Base-by-base conservation (phyloP, 1,140 invertebrate genomes). In the Caenorhabditis brenneri region DNA sequence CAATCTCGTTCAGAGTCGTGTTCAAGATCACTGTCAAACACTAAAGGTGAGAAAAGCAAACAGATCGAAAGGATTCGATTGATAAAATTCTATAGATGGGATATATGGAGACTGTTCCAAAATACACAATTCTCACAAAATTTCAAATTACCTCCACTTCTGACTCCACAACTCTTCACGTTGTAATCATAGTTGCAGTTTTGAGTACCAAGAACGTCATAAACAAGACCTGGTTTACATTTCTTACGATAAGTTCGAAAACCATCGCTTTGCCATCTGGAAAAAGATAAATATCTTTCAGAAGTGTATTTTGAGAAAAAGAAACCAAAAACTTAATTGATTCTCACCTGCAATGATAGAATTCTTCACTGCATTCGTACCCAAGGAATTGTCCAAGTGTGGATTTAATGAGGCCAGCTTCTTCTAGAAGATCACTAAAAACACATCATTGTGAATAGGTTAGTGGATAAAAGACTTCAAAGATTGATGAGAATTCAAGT, bases 121-220 rank as follows among this genome's bases (percentile, higher is more conserved):
- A 82, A 48, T 48, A 53, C 51, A 65, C 39, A 27, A 12, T 31
- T 80, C 31, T 9, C 29, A 42, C n/a, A 39, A 10, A n/a, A n/a
- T n/a, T n/a, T n/a, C n/a, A 27, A 42, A 22, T 79, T 31, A 80
- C 78, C 78, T 36, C 58, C 51, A 83, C 83, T 65, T 42, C 31
- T 80, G 6, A 91, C 85, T n/a, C 84, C 87, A 60, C 89, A 90
- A 5, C 87, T 88, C 69, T 86, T 87, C 42, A 90, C 89, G 81
- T 90, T 91, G 84, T 90, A 91, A 65, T 90, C 89, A 46, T 91
- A 90, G 65, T 90, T 90, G 60, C 89, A 90, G 53, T 90, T 90
- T 82, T 90, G 89, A 29, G 89, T 90, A 7, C 89, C 89, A 16
- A 85, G 19, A 19, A 87, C 88, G 74, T 90, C 89, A 79, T 87